Percentiles rank a stretch among this genome's conserved stretches.
phyloP scores from a whole-genome alignment of 2,797 vertebrate species.

The Sciaenops ocellatus region DNA sequence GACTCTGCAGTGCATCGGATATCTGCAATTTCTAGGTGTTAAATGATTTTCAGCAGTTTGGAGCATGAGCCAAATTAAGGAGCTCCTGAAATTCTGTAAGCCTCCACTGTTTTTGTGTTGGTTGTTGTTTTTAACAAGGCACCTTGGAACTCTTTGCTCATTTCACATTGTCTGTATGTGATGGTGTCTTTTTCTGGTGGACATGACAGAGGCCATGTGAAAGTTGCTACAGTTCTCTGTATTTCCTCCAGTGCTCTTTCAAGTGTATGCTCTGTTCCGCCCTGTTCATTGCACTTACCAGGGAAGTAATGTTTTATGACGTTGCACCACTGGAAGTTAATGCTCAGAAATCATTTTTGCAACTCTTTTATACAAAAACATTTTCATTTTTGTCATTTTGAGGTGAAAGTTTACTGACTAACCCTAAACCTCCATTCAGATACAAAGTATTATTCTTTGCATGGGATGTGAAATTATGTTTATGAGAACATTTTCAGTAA shows the following conservation, averaged over 20 bases:
- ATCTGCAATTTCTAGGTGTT: background rate
- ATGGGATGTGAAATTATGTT: background rate
- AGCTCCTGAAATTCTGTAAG: background rate
- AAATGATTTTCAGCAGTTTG: background rate
- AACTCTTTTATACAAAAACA: no score
- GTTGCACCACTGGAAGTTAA: background rate
- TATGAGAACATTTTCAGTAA: background rate
- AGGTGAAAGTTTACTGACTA: accelerated
- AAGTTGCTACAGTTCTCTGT: background rate
- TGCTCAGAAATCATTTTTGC: no score
- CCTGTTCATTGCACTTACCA: background rate
- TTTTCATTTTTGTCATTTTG: background rate
- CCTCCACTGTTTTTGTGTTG: background rate
- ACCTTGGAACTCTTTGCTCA: background rate
- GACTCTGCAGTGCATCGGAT: no score
- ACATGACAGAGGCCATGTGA: background rate
- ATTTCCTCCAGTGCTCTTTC: background rate
- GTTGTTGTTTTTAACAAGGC: background rate
- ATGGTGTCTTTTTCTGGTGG: background rate
- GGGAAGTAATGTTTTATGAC: background rate
- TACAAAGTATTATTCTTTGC: background rate
- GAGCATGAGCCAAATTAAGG: background rate
- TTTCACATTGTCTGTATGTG: background rate
- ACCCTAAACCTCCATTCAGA: background rate
- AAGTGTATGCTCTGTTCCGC: background rate